Evolutionary conservation across 2,797 vertebrate genomes (phyloP).

Genomic region (Acipenser oxyrinchus): DNA sequence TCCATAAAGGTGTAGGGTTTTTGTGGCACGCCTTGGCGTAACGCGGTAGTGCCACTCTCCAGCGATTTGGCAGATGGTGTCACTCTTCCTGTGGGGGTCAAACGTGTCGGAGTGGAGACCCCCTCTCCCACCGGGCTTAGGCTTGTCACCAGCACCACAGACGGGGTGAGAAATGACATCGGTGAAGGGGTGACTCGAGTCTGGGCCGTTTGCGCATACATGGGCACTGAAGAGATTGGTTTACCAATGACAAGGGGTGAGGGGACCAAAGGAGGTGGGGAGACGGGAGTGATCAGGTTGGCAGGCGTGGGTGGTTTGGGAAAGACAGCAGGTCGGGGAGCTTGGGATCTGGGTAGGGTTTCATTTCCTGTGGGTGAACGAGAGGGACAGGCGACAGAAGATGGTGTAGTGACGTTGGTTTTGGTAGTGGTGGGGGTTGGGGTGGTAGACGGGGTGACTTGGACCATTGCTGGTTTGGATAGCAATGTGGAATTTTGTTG

Average conservation of each 20-base stretch:
- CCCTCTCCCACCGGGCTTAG: constrained; percentile 58
- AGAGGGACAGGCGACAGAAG: constrained; percentile 8
- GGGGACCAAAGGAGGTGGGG: background rate
- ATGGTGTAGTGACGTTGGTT: background rate
- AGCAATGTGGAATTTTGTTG: too few relatives aligned
- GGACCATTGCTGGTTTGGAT: constrained; percentile 27
- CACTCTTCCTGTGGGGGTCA: constrained; percentile 45
- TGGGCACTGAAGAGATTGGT: constrained; percentile 64
- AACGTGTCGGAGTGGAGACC: constrained; percentile 31
- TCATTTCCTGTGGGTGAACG: constrained; percentile 12
- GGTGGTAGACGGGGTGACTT: constrained; percentile 26
- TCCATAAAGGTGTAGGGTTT: constrained; percentile 98
- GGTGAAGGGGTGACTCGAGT: constrained; percentile 31
- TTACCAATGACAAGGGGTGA: constrained; percentile 49
- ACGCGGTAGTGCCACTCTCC: constrained; percentile 57
- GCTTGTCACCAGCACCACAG: constrained; percentile 61
- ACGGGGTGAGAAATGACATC: constrained; percentile 38
- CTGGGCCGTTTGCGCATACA: constrained; percentile 47
- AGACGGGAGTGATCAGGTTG: constrained; percentile 18
- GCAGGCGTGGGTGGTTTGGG: constrained; percentile 24
- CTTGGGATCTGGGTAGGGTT: background rate
- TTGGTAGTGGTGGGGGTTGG: constrained; percentile 21
- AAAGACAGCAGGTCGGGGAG: background rate
- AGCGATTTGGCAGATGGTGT: constrained; percentile 53
- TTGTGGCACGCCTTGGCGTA: constrained; percentile 87